A percentile compares a stretch with the other conserved stretches of the same genome.
phyloP scores from a whole-genome alignment of 2,797 vertebrate genomes.

The Spinus pinus region DNA sequence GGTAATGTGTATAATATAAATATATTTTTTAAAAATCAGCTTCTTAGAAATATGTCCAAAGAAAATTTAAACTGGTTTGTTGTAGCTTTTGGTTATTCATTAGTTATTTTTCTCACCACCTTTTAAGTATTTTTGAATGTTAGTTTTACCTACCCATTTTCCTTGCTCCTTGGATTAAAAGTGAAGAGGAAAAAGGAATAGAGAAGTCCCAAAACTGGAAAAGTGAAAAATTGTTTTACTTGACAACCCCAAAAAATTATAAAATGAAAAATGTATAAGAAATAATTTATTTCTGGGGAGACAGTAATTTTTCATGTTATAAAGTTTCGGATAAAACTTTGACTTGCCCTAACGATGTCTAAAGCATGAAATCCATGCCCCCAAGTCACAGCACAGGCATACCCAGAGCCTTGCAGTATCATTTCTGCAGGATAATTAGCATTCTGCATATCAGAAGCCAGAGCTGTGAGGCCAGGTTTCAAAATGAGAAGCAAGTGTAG shows the following conservation, averaged over 20 bases:
- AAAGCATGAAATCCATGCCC: conserved; percentile 14
- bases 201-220: neutral
- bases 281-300: conserved; percentile 16
- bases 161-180: neutral
- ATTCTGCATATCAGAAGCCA: neutral
- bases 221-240: conserved; percentile 40
- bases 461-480: conserved; percentile 1
- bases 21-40: neutral
- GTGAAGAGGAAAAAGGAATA: neutral
- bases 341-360: neutral
- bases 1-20: neutral
- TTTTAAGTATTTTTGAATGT: neutral
- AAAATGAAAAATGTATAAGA: conserved; percentile 45
- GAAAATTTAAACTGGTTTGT: neutral
- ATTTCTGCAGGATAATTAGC: conserved; percentile 25
- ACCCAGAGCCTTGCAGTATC: neutral
- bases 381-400: neutral
- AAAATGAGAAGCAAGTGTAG: neutral
- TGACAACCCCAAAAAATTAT: conserved; percentile 21
- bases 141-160: neutral
- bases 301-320: conserved; percentile 40
- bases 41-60: neutral
- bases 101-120: neutral
- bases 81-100: neutral
- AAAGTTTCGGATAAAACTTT: conserved; percentile 8